phyloP scores from a whole-genome alignment of 2,888 invertebrate genomes.

The Sarcophaga caerulescens region DNA sequence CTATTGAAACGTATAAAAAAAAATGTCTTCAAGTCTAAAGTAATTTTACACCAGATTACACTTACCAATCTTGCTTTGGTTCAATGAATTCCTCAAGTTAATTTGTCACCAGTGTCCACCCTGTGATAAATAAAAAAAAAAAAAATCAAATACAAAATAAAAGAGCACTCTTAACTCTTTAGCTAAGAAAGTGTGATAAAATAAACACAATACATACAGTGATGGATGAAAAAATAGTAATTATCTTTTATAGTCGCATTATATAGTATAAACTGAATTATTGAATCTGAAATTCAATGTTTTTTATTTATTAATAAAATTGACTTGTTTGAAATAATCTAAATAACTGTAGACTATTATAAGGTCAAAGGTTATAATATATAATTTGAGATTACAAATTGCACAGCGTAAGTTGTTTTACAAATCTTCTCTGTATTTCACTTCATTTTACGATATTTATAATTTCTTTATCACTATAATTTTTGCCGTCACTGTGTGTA shows the following conservation, averaged over 20 bases:
- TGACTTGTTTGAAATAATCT: no score
- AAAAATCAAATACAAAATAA: not conserved
- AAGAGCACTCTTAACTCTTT: slow-evolving; percentile 36
- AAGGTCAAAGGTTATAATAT: no score
- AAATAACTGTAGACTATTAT: no score
- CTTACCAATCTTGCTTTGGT: slow-evolving; percentile 40
- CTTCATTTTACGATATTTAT: not conserved
- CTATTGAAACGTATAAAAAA: not conserved
- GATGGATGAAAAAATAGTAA: slow-evolving; percentile 9
- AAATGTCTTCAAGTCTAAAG: slow-evolving; percentile 22
- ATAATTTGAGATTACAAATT: no score
- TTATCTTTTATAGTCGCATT: not conserved
- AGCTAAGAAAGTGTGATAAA: slow-evolving; percentile 37
- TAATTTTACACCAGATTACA: slow-evolving; percentile 66
- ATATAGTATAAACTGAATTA: no score
- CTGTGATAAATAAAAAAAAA: slow-evolving; percentile 57
- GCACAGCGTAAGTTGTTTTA: no score
- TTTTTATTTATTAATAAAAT: no score
- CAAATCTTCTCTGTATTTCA: no score
- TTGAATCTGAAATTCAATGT: no score
- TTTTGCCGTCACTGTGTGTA: not conserved
- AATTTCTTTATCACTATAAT: slow-evolving; percentile 20
- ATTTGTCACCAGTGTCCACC: slow-evolving; percentile 67
- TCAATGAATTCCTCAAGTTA: slow-evolving; percentile 50
- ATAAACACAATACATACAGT: slow-evolving; percentile 30